A percentile compares a stretch with the other conserved stretches of the same genome.
These are phyloP conservation scores for Brienomyrus brachyistius DNA, from an alignment of 2,113 vertebrate genomes.

Conservation along the genomic window DNA sequence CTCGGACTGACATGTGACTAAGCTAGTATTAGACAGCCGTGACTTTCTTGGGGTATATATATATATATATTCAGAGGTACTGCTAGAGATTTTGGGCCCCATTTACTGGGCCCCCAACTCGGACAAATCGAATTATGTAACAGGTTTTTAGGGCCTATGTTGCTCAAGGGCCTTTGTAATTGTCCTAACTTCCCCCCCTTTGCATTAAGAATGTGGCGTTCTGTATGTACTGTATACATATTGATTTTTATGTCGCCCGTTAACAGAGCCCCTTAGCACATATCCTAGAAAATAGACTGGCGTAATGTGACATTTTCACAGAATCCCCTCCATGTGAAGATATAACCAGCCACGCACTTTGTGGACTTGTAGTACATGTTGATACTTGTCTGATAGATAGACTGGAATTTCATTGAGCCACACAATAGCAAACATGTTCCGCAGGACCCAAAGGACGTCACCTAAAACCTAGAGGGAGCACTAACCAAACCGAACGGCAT, in stretches of 20 bases:
- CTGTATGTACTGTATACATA: background rate
- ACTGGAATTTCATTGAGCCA: background rate
- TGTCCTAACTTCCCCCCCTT: background rate
- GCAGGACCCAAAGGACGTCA: background rate
- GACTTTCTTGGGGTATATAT: background rate
- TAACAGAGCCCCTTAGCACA: background rate
- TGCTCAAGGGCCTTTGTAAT: background rate
- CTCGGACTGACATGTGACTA: background rate
- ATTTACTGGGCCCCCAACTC: background rate
- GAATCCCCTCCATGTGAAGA: background rate
- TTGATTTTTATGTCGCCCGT: background rate
- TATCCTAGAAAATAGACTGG: background rate
- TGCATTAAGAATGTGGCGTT: background rate
- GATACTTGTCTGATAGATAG: background rate
- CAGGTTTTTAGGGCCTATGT: background rate
- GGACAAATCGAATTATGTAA: background rate
- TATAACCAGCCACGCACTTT: background rate
- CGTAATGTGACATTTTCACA: background rate
- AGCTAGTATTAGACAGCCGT: background rate
- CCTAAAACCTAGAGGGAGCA: background rate
- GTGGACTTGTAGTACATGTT: background rate
- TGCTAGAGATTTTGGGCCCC: background rate
- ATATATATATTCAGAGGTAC: background rate
- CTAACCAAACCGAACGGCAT: background rate
- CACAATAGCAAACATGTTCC: background rate